A percentile compares a stretch with the other conserved stretches of the same genome.
phyloP scores from a whole-genome alignment of 2,113 vertebrate species.

The Cinclus mexicanus region DNA sequence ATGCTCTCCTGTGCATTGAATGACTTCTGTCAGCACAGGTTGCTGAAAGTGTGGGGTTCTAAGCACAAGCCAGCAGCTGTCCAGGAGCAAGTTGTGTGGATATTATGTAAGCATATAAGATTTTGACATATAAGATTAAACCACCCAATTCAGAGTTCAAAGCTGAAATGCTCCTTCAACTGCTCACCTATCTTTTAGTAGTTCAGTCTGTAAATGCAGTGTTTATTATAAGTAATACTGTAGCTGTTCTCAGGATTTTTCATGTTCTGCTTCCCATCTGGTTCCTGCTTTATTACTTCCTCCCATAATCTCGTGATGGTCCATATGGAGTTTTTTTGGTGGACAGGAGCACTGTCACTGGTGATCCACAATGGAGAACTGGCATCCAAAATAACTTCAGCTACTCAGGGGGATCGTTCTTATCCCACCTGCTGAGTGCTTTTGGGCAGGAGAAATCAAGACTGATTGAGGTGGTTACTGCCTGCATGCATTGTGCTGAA shows the following conservation, averaged over 20 bases:
- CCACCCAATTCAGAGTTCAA: neutral
- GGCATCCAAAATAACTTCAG: neutral
- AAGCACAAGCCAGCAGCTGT: neutral
- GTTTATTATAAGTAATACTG: neutral
- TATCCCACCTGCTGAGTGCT: neutral
- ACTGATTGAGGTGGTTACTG: neutral
- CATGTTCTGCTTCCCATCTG: neutral
- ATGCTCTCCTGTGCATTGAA: neutral
- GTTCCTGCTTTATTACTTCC: neutral
- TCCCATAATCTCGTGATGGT: neutral
- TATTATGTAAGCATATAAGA: neutral
- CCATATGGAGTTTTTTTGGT: neutral
- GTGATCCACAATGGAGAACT: neutral
- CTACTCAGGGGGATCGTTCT: neutral
- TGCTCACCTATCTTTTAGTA: neutral
- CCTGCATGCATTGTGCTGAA: neutral
- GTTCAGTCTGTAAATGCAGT: neutral
- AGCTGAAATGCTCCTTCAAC: neutral
- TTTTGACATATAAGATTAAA: neutral
- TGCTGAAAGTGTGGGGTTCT: neutral
- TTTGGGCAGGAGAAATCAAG: neutral
- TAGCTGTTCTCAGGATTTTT: neutral
- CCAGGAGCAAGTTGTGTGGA: neutral
- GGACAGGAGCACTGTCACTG: neutral
- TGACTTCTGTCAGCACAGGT: neutral